Evolutionary conservation across 2,113 vertebrate genomes (phyloP).

Genomic region (Lamprologus lemairii): DNA sequence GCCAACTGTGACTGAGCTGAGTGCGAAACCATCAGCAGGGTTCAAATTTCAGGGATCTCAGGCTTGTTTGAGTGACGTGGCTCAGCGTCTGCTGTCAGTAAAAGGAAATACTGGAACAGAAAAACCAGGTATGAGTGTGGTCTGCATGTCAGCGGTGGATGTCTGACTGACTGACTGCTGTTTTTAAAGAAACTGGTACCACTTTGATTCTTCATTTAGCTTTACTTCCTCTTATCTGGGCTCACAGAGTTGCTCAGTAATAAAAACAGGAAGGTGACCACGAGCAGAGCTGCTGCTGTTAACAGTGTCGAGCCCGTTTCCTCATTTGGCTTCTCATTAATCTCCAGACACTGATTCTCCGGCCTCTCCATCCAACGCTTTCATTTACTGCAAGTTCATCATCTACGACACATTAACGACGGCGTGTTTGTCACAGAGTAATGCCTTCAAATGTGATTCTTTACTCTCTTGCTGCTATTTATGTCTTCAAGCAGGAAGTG

Average conservation of each 20-base stretch:
- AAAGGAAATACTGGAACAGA: background rate
- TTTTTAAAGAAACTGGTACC: background rate
- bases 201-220: fast-evolving
- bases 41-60: background rate
- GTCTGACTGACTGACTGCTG: no score
- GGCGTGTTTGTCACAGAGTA: background rate
- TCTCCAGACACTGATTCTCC: fast-evolving
- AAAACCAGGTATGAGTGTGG: fast-evolving
- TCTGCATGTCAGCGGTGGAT: fast-evolving
- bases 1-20: background rate
- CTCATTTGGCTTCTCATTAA: background rate
- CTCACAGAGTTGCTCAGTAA: background rate
- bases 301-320: fast-evolving
- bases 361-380: fast-evolving
- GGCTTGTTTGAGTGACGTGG: background rate
- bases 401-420: background rate
- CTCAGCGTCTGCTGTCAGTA: background rate
- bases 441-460: fast-evolving
- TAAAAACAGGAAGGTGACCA: background rate
- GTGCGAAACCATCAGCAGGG: fast-evolving
- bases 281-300: background rate
- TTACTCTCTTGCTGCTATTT: background rate
- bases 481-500: background rate
- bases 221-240: background rate
- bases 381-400: background rate